phyloP scores from a whole-genome alignment of 30 jellyfish, hydroid and myxozoan species.

The Clytia hemisphaerica region DNA sequence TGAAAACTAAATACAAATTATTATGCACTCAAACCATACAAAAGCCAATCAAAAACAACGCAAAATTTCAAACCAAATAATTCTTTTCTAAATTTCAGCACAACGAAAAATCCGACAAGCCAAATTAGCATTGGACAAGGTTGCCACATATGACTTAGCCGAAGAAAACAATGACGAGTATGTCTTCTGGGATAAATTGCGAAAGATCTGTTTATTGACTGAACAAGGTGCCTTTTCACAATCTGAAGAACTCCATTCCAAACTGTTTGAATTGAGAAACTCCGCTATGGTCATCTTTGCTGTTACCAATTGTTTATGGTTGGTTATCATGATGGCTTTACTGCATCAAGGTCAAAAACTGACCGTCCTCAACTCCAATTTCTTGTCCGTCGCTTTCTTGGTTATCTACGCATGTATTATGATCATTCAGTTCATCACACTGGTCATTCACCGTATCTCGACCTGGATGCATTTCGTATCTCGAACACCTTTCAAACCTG shows the following conservation, averaged over 20 bases:
- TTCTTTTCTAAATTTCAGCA: constrained; percentile 37
- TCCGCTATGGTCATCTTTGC: constrained; percentile 78
- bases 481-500: constrained; percentile 92
- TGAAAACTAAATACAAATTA: no score
- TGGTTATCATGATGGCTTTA: constrained; percentile 75
- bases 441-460: constrained; percentile 68
- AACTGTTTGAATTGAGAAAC: constrained; percentile 76
- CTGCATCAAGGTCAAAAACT: constrained; percentile 83
- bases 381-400: constrained; percentile 70
- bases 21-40: no score
- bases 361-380: constrained; percentile 77
- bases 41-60: not conserved
- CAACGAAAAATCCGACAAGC: constrained; percentile 85
- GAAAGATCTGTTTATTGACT: constrained; percentile 68
- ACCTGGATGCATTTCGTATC: constrained; percentile 93
- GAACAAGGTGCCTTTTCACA: constrained; percentile 98
- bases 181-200: constrained; percentile 74
- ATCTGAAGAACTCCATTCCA: constrained; percentile 77
- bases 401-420: constrained; percentile 60
- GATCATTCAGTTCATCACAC: constrained; percentile 75
- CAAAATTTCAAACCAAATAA: not conserved
- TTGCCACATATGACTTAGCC: constrained; percentile 23
- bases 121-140: constrained; percentile 55
- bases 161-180: constrained; percentile 42
- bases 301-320: constrained; percentile 78